These are phyloP conservation scores for Ptychadena robeensis DNA, from an alignment of 2,797 vertebrate genomes.

Conservation along the genomic window DNA sequence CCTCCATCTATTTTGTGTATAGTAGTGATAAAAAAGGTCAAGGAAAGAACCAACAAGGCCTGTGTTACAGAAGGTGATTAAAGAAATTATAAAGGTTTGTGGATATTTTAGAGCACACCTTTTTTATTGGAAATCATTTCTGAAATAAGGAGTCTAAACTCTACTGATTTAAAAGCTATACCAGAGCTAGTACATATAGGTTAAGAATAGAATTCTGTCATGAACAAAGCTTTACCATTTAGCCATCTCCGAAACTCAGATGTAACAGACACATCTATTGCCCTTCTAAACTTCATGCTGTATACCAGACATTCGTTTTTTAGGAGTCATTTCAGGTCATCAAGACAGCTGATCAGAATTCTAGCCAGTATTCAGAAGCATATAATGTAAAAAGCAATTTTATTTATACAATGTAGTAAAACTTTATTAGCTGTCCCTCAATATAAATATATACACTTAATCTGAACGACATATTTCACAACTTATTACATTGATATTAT, in stretches of 20 bases:
- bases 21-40: too few species aligned
- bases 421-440: slow-evolving; percentile 36
- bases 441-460: slow-evolving; percentile 18
- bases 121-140: too few species aligned
- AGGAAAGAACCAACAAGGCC: too few species aligned
- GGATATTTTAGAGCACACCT: too few species aligned
- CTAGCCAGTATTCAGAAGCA: slow-evolving; percentile 9
- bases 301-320: slow-evolving; percentile 5
- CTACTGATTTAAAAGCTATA: too few species aligned
- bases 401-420: slow-evolving; percentile 47
- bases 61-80: too few species aligned
- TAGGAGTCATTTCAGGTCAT: slow-evolving; percentile 44
- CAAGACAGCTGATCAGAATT: slow-evolving; percentile 39
- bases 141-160: too few species aligned
- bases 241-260: slow-evolving; percentile 7
- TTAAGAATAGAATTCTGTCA: neutral
- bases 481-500: slow-evolving; percentile 7
- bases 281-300: slow-evolving; percentile 18
- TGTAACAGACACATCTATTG: slow-evolving; percentile 1
- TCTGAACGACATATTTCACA: neutral
- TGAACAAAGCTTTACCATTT: slow-evolving; percentile 6
- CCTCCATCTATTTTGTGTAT: too few species aligned
- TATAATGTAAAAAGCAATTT: slow-evolving; percentile 42
- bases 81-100: too few species aligned
- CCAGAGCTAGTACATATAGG: neutral